These are phyloP conservation scores for Tetraneura akinire DNA, from an alignment of 1,140 invertebrate species.

Conservation along the genomic window DNA sequence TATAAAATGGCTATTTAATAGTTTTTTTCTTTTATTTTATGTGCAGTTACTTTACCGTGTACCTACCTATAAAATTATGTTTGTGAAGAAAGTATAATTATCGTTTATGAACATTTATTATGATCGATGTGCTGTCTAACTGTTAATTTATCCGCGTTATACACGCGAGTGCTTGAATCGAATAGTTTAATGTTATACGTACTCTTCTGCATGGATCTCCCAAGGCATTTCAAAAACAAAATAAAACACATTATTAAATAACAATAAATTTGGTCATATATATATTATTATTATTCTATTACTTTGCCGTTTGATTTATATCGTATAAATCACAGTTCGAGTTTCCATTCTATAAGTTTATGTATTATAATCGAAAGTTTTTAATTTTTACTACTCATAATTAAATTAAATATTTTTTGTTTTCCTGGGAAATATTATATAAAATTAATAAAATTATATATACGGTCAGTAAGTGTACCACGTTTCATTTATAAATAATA, in stretches of 20 bases:
- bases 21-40: too few species aligned
- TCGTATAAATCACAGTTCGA: too few species aligned
- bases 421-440: too few species aligned
- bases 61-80: not conserved
- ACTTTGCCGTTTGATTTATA: too few species aligned
- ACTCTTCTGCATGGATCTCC: not conserved
- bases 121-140: constrained; percentile 12
- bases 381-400: too few species aligned
- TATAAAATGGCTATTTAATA: not conserved
- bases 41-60: not conserved
- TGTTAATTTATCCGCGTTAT: not conserved
- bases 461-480: too few species aligned
- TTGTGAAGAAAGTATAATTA: constrained; percentile 8
- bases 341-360: too few species aligned
- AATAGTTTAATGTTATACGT: not conserved
- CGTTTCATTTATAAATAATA: too few species aligned
- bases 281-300: not conserved
- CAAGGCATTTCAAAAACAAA: not conserved
- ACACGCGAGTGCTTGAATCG: not conserved
- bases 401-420: too few species aligned
- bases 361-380: too few species aligned
- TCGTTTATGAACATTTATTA: not conserved
- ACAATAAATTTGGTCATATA: not conserved
- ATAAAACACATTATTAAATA: not conserved
- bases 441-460: too few species aligned